Percentiles rank a stretch among this genome's conserved stretches.
Evolutionary conservation across 2,888 invertebrate genomes (phyloP).

Genomic region (Drosophila lutescens): DNA sequence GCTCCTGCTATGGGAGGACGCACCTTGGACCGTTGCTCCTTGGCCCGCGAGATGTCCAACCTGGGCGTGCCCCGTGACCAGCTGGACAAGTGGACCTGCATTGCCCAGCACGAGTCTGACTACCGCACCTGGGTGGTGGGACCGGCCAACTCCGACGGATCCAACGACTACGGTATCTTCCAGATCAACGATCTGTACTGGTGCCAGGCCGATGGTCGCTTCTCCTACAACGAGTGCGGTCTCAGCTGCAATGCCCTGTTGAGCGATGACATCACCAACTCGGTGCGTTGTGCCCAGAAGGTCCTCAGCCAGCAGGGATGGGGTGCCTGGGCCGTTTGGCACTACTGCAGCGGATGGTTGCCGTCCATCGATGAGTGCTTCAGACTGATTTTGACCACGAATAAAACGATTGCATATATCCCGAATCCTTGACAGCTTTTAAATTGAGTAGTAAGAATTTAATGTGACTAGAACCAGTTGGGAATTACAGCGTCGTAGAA

Average conservation of each 20-base stretch:
- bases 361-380: constrained; percentile 74
- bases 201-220: constrained; percentile 65
- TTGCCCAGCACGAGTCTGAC: constrained; percentile 74
- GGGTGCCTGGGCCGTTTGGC: constrained; percentile 79
- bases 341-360: constrained; percentile 70
- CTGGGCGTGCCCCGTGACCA: constrained; percentile 70
- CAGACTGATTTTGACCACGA: constrained; percentile 47
- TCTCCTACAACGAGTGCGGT: constrained; percentile 69
- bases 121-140: constrained; percentile 84
- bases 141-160: constrained; percentile 84
- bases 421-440: neutral
- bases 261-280: constrained; percentile 70
- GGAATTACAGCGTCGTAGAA: too few species aligned
- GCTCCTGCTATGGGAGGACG: constrained; percentile 27
- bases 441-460: neutral
- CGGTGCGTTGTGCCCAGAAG: constrained; percentile 75
- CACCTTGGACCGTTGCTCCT: constrained; percentile 63
- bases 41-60: constrained; percentile 74
- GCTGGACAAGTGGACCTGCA: constrained; percentile 76
- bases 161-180: constrained; percentile 81
- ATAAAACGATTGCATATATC: neutral
- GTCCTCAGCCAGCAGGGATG: constrained; percentile 76
- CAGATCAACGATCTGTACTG: constrained; percentile 82
- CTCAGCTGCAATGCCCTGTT: constrained; percentile 70
- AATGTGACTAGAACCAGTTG: too few species aligned